A percentile compares a stretch with the other conserved stretches of the same genome.
Evolutionary conservation across 2,797 vertebrate genomes (phyloP).

Genomic region (Eulemur coronatus): DNA sequence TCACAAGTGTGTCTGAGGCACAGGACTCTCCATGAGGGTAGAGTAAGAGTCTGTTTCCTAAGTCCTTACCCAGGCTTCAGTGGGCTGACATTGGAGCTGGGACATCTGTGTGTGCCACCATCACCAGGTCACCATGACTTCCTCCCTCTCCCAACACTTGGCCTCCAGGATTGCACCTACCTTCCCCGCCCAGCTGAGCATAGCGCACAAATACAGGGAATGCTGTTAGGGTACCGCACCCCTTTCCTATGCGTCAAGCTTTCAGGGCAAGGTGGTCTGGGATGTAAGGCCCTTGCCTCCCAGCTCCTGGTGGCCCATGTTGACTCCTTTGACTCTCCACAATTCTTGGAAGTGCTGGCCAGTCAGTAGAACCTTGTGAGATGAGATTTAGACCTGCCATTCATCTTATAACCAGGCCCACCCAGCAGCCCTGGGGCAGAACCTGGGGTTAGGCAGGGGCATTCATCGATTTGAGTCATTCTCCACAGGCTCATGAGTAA

Average conservation of each 20-base stretch:
- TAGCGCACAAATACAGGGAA: background rate
- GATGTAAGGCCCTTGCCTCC: background rate
- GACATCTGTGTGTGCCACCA: background rate
- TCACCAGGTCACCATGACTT: background rate
- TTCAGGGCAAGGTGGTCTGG: background rate
- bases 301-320: background rate
- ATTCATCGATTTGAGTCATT: slow-evolving; percentile 73
- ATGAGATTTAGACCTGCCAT: background rate
- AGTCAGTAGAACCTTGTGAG: background rate
- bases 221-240: background rate
- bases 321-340: background rate
- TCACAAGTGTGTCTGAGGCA: background rate
- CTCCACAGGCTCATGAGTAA: slow-evolving; percentile 71
- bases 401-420: slow-evolving; percentile 20
- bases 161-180: background rate
- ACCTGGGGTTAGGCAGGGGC: slow-evolving; percentile 53
- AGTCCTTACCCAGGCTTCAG: background rate
- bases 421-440: background rate
- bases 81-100: background rate
- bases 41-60: background rate
- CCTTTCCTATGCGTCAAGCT: background rate
- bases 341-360: background rate
- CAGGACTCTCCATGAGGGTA: background rate
- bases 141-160: background rate
- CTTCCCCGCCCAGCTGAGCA: background rate